Percentiles rank a stretch among this genome's conserved stretches.
Evolutionary conservation across 92 coral and sea anemone species (phyloP).

Genomic region (Pocillopora grandis): DNA sequence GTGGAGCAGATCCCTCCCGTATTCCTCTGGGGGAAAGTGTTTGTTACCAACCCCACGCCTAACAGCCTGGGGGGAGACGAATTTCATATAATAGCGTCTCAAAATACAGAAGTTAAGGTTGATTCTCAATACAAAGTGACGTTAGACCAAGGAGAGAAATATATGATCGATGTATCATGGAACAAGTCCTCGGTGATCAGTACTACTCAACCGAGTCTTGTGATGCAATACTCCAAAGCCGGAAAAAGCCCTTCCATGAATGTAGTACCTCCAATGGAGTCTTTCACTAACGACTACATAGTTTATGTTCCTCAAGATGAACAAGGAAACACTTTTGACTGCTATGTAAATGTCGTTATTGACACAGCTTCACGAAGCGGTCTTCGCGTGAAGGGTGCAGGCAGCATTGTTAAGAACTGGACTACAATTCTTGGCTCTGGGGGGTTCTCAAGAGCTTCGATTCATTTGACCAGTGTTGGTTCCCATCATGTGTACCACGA

Average conservation of each 20-base stretch:
- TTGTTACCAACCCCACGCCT: conserved; percentile 75
- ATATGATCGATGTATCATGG: conserved; percentile 39
- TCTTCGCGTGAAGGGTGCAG: conserved; percentile 41
- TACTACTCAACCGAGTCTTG: conserved; percentile 69
- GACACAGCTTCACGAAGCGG: conserved; percentile 47
- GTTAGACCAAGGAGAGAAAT: conserved; percentile 57
- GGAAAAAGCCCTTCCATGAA: conserved; percentile 69
- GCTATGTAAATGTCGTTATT: conserved; percentile 50
- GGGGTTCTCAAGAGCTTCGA: conserved; percentile 49
- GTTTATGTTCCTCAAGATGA: conserved; percentile 55
- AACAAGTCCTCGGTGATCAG: conserved; percentile 47
- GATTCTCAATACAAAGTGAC: conserved; percentile 19
- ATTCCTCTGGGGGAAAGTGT: conserved; percentile 66
- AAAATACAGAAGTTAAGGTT: conserved; percentile 58
- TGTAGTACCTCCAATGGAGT: conserved; percentile 73
- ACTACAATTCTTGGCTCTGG: conserved; percentile 31
- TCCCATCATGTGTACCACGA: conserved; percentile 65
- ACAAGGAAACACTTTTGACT: conserved; percentile 21
- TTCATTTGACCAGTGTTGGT: conserved; percentile 30
- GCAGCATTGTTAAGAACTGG: conserved; percentile 47
- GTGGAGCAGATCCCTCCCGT: conserved; percentile 89
- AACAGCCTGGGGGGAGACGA: conserved; percentile 59
- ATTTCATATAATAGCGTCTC: conserved; percentile 76
- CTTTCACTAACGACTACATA: conserved; percentile 72
- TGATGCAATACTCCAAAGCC: conserved; percentile 71